phyloP scores from a whole-genome alignment of 2,888 invertebrate genomes.

The Apantesis nais region DNA sequence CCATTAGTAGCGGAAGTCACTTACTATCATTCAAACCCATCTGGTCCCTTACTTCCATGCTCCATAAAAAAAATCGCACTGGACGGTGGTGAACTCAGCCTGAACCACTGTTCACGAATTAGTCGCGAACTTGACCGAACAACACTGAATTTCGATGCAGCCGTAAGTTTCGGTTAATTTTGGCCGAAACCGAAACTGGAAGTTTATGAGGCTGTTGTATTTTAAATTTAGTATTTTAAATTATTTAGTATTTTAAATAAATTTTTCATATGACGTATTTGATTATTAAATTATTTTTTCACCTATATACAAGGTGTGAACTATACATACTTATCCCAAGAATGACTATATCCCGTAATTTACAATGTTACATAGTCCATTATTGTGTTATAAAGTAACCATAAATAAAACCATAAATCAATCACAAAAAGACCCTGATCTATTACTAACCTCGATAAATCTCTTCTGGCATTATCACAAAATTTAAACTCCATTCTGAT shows the following conservation, averaged over 20 bases:
- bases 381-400: neutral
- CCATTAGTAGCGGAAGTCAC: too few relatives aligned
- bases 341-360: too few relatives aligned
- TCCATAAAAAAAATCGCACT: too few relatives aligned
- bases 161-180: too few relatives aligned
- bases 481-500: slow-evolving; percentile 6
- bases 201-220: too few relatives aligned
- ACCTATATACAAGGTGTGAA: neutral
- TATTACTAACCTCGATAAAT: slow-evolving; percentile 5
- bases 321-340: neutral
- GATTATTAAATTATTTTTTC: neutral
- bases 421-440: neutral
- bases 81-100: too few relatives aligned
- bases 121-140: too few relatives aligned
- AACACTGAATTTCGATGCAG: neutral
- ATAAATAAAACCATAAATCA: neutral
- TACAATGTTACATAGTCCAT: neutral
- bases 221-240: too few relatives aligned
- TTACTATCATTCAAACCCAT: too few relatives aligned
- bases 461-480: slow-evolving; percentile 4
- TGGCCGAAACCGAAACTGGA: too few relatives aligned
- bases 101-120: too few relatives aligned
- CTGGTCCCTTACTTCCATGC: too few relatives aligned
- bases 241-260: neutral
- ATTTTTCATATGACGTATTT: neutral